phyloP scores from a whole-genome alignment of 2,888 invertebrate genomes.

The Nebria brevicollis region DNA sequence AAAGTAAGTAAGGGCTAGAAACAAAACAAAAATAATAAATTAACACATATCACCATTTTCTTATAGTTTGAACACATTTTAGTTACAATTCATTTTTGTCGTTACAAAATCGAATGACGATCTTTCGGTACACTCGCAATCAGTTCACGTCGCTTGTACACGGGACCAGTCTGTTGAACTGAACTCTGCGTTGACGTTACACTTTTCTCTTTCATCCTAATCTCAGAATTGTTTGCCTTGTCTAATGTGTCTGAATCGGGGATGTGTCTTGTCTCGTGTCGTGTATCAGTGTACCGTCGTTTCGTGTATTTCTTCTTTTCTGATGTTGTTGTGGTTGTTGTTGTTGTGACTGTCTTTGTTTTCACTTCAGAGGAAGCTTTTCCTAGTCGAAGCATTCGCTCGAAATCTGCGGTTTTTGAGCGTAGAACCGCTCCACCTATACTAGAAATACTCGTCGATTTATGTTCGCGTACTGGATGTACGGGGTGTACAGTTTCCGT shows the following conservation, averaged over 20 bases:
- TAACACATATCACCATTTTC: constrained; percentile 44
- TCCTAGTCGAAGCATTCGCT: constrained; percentile 66
- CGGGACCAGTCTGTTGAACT: constrained; percentile 61
- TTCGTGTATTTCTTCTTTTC: constrained; percentile 72
- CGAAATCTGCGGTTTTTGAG: constrained; percentile 76
- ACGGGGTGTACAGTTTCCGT: constrained; percentile 37
- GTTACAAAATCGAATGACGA: constrained; percentile 42
- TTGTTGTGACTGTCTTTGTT: constrained; percentile 56
- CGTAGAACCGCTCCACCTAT: constrained; percentile 74
- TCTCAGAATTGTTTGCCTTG: constrained; percentile 35
- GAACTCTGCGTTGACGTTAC: constrained; percentile 17
- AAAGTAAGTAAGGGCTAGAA: constrained; percentile 39
- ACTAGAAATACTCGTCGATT: constrained; percentile 70
- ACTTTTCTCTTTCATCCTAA: constrained; percentile 25
- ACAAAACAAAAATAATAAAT: constrained; percentile 34
- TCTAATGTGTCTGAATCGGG: constrained; percentile 64
- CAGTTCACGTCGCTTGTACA: constrained; percentile 83
- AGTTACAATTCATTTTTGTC: constrained; percentile 25
- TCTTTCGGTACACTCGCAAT: constrained; percentile 77
- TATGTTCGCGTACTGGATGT: constrained; percentile 30
- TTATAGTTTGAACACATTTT: constrained; percentile 42
- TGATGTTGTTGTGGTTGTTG: constrained; percentile 53
- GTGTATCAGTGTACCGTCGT: constrained; percentile 69
- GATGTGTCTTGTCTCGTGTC: constrained; percentile 69
- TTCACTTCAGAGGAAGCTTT: constrained; percentile 67